Conservation (phyloP, 2,888 invertebrate genomes). For the Plagodis pulveraria region DNA sequence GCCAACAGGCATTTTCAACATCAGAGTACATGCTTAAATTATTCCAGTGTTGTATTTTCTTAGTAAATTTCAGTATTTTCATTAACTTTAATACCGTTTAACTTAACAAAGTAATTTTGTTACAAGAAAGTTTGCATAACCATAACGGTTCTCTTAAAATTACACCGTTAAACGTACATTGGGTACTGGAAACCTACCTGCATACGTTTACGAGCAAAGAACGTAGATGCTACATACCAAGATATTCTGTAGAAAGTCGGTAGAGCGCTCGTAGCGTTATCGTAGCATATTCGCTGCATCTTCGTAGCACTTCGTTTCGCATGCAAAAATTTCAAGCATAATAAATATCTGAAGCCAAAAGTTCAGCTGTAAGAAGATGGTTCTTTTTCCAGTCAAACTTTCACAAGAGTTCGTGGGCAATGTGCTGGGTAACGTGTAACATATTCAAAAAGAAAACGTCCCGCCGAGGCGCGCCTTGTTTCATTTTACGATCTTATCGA, state of each 20-base stretch:
- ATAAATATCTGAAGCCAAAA: conserved; percentile 7
- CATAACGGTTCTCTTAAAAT: background rate
- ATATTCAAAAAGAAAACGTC: conserved; percentile 76
- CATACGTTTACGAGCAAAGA: conserved; percentile 12
- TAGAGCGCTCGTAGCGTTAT: conserved; percentile 29
- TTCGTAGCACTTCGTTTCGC: conserved; percentile 21
- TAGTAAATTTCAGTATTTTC: too few species aligned
- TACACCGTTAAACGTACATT: conserved; percentile 3
- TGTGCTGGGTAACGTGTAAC: conserved; percentile 64
- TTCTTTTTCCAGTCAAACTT: conserved; percentile 59
- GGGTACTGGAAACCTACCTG: background rate
- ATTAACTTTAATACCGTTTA: background rate
- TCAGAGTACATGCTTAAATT: too few species aligned
- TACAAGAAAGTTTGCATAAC: background rate
- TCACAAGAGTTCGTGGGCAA: conserved; percentile 58
- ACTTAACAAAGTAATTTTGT: background rate
- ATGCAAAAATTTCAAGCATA: conserved; percentile 15
- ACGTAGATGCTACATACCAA: conserved; percentile 6
- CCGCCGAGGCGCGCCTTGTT: conserved; percentile 76
- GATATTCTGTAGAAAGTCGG: conserved; percentile 24
- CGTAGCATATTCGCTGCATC: conserved; percentile 27
- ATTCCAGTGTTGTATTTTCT: too few species aligned
- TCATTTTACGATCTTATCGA: conserved; percentile 85
- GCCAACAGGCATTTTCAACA: too few species aligned
- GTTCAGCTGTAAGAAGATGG: conserved; percentile 43